A percentile compares a stretch with the other conserved stretches of the same genome.
phyloP scores from a whole-genome alignment of 1,140 invertebrate species.

The Rhopalosiphum maidis region DNA sequence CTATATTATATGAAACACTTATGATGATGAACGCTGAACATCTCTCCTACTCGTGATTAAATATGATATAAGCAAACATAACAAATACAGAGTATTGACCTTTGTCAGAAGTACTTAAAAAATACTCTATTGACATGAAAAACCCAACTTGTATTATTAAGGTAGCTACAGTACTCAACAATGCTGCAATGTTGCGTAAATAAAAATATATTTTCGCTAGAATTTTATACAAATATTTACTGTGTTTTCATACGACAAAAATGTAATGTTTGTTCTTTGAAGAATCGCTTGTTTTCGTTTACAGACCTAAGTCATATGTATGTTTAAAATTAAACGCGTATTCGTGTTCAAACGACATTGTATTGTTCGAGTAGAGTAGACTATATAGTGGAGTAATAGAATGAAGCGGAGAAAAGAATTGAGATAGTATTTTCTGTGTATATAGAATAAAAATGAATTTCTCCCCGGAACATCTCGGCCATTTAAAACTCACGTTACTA shows the following conservation, averaged over 20 bases:
- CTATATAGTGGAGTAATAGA: background rate
- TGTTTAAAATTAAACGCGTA: slow-evolving; percentile 23
- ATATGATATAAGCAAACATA: background rate
- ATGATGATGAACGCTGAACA: background rate
- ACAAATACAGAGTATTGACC: background rate
- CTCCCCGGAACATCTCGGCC: background rate
- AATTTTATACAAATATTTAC: slow-evolving; percentile 25
- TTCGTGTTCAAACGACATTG: background rate
- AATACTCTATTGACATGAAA: slow-evolving; percentile 42
- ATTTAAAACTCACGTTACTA: background rate
- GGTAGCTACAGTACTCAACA: background rate
- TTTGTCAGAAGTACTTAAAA: slow-evolving; percentile 28
- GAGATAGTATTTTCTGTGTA: background rate
- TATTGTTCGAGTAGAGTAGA: background rate
- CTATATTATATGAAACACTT: background rate
- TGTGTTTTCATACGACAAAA: slow-evolving; percentile 25
- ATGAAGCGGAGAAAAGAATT: background rate
- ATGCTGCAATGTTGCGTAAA: slow-evolving; percentile 30
- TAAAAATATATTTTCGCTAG: slow-evolving; percentile 25
- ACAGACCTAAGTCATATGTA: background rate
- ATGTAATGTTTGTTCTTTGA: slow-evolving; percentile 10
- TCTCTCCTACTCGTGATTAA: background rate
- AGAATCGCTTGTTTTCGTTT: background rate
- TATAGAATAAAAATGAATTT: background rate
- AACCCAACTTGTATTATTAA: slow-evolving; percentile 16